Conservation (phyloP, 1,140 invertebrate genomes). For the Leptinotarsa lineolata region DNA sequence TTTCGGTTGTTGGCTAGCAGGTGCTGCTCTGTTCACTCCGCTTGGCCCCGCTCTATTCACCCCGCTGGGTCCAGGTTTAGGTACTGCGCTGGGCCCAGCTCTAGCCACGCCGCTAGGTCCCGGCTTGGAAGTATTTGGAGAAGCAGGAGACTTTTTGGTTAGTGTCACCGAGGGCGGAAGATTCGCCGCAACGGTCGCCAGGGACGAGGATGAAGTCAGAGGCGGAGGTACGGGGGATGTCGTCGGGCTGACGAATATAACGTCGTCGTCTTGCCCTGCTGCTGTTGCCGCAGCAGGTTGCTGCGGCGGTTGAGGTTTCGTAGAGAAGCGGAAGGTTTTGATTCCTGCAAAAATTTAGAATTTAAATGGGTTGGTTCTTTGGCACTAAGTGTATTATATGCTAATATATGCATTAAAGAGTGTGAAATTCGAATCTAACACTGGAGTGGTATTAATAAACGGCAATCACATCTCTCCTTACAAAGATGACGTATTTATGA, state of each 20-base stretch:
- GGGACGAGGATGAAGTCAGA: not conserved
- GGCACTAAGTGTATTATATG: no score
- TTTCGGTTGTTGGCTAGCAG: conserved; percentile 12
- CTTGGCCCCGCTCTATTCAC: not conserved
- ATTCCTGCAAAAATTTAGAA: conserved; percentile 34
- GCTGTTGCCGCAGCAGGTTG: conserved; percentile 8
- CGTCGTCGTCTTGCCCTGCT: conserved; percentile 45
- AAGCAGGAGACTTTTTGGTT: conserved; percentile 9
- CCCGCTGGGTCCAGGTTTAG: not conserved
- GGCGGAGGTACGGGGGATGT: conserved; percentile 8
- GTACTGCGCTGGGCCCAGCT: not conserved
- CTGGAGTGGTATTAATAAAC: no score
- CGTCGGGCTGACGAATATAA: conserved; percentile 44
- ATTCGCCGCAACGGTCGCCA: not conserved
- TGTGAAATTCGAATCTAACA: no score
- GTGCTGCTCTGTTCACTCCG: not conserved
- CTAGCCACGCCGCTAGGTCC: conserved; percentile 13
- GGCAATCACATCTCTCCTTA: no score
- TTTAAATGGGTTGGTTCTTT: no score
- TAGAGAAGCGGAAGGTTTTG: conserved; percentile 45
- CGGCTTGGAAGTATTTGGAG: not conserved
- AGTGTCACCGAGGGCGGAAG: conserved; percentile 23
- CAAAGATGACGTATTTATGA: no score
- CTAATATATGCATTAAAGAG: no score
- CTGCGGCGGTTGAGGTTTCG: conserved; percentile 24